A percentile compares a stretch with the other conserved stretches of the same genome.
These are phyloP conservation scores for Caenorhabditis drosophilae DNA, from an alignment of 2,888 invertebrate genomes.

Conservation along the genomic window DNA sequence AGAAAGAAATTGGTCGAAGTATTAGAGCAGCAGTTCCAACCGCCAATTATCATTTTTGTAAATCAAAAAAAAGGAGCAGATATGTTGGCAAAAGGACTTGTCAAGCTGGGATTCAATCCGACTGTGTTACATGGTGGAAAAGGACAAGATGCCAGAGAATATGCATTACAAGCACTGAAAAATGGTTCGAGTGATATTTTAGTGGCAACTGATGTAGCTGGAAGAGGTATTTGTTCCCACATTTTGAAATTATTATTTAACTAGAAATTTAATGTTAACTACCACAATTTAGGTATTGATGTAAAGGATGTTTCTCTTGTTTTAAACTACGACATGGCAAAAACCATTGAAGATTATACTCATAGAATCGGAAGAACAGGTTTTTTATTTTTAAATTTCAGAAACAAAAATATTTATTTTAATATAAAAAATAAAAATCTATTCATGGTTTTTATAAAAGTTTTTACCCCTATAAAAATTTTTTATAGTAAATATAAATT, in stretches of 20 bases:
- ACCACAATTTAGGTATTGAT: slow-evolving; percentile 95
- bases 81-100: slow-evolving; percentile 91
- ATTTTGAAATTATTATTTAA: too few species aligned
- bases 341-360: slow-evolving; percentile 84
- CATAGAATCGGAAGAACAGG: slow-evolving; percentile 97
- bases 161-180: slow-evolving; percentile 93
- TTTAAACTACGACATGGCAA: slow-evolving; percentile 99
- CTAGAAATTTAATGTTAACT: too few species aligned
- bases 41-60: slow-evolving; percentile 98
- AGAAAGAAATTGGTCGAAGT: slow-evolving; percentile 91
- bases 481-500: too few species aligned
- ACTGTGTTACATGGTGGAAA: slow-evolving; percentile 98
- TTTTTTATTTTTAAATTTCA: too few species aligned
- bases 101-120: slow-evolving; percentile 94
- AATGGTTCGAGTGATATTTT: slow-evolving; percentile 94
- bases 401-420: too few species aligned
- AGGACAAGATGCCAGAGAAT: slow-evolving; percentile 79
- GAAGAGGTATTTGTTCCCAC: slow-evolving; percentile 74
- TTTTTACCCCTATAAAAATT: too few species aligned
- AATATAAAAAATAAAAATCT: too few species aligned
- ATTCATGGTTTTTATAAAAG: too few species aligned
- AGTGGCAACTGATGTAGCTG: slow-evolving; percentile 98
- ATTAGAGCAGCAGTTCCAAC: slow-evolving; percentile 86
- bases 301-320: slow-evolving; percentile 99
- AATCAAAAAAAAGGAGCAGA: slow-evolving; percentile 99